Percentiles rank a stretch among this genome's conserved stretches.
Evolutionary conservation across 2,113 vertebrate species (phyloP).

Genomic region (Podiceps cristatus): DNA sequence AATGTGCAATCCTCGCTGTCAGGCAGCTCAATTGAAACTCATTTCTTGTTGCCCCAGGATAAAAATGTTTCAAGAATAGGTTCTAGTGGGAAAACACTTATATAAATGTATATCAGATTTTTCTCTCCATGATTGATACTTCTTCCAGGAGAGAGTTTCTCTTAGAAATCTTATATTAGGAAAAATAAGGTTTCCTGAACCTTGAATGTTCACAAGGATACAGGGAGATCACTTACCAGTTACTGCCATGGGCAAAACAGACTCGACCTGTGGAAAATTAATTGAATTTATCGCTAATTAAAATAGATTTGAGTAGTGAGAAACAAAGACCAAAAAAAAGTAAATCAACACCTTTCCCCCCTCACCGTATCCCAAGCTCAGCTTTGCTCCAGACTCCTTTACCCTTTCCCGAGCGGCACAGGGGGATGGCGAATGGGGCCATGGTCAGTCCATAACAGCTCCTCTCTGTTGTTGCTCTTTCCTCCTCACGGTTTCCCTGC

Average conservation of each 20-base stretch:
- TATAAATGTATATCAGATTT: not conserved
- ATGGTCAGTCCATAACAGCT: not conserved
- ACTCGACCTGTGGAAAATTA: not conserved
- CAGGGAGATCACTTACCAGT: not conserved
- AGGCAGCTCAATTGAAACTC: not conserved
- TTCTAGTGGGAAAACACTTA: not conserved
- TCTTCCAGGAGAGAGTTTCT: not conserved
- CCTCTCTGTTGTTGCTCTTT: not conserved
- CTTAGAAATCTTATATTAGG: not conserved
- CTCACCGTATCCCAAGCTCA: not conserved
- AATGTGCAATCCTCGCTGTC: not conserved
- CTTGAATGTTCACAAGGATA: not conserved
- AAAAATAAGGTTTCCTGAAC: not conserved
- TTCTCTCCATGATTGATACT: not conserved
- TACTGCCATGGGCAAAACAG: not conserved
- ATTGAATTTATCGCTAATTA: not conserved
- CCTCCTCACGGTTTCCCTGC: not conserved
- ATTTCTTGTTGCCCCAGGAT: not conserved
- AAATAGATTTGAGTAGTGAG: not conserved
- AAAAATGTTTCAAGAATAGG: not conserved
- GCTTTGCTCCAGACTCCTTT: not conserved
- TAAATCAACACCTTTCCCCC: not conserved
- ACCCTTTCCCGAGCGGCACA: rapidly evolving
- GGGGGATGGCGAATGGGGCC: rapidly evolving
- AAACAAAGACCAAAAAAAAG: not conserved